phyloP scores from a whole-genome alignment of 2,113 vertebrate genomes.

The Copsychus sechellarum region DNA sequence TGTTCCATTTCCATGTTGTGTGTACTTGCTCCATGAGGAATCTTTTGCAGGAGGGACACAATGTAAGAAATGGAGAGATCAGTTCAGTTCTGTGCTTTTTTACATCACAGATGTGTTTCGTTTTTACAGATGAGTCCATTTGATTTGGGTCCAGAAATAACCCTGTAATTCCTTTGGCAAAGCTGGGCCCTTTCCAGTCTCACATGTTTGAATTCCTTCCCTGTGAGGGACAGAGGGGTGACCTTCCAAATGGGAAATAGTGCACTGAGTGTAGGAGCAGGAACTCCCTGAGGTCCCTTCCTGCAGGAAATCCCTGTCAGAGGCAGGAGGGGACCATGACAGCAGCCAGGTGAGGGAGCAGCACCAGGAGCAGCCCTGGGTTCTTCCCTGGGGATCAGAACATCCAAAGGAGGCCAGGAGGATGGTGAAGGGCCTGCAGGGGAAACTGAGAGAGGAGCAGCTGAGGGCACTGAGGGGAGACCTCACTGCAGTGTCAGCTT shows the following conservation, averaged over 20 bases:
- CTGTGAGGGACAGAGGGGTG: neutral
- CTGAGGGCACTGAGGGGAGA: neutral
- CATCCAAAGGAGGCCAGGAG: neutral
- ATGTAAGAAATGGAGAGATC: neutral
- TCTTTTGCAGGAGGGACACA: neutral
- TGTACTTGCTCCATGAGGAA: neutral
- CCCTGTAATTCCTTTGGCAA: neutral
- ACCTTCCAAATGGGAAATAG: neutral
- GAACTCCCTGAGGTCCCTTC: neutral
- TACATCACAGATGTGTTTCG: neutral
- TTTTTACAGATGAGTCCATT: neutral
- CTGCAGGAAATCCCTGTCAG: neutral
- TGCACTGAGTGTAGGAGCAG: rapidly evolving
- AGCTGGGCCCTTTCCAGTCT: neutral
- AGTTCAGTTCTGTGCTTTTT: neutral
- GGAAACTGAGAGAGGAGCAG: neutral
- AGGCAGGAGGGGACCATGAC: too few species aligned
- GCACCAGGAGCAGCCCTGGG: rapidly evolving
- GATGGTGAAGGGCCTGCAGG: neutral
- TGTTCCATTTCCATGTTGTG: neutral
- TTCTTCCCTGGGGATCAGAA: rapidly evolving
- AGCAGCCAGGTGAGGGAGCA: neutral
- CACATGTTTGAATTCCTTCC: neutral
- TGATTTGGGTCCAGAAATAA: neutral
- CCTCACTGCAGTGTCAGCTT: rapidly evolving